These are phyloP conservation scores for Noctua janthina DNA, from an alignment of 2,888 invertebrate species.

Conservation along the genomic window DNA sequence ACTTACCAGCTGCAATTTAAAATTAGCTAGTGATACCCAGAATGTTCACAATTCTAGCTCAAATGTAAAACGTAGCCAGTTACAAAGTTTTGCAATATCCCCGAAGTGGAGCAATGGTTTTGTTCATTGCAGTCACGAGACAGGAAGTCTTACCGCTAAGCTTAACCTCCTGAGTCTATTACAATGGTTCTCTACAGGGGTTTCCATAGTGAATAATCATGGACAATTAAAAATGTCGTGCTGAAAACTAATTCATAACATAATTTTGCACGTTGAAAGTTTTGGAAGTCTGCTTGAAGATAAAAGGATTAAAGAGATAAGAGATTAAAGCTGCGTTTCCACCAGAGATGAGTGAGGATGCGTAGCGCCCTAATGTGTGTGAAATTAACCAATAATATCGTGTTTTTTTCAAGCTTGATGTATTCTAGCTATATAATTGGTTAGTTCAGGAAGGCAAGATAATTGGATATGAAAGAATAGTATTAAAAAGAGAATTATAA, in stretches of 20 bases:
- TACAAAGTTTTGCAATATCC: slow-evolving; percentile 40
- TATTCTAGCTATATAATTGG: too few relatives aligned
- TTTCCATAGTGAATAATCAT: slow-evolving; percentile 14
- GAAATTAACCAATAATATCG: too few relatives aligned
- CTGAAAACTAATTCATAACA: background rate
- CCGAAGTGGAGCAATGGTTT: slow-evolving; percentile 47
- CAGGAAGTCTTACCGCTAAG: slow-evolving; percentile 53
- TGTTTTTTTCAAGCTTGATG: too few relatives aligned
- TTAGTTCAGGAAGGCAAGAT: too few relatives aligned
- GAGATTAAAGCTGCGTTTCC: too few relatives aligned
- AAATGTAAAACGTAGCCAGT: slow-evolving; percentile 23
- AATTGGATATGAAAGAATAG: too few relatives aligned
- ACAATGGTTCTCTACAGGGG: slow-evolving; percentile 46
- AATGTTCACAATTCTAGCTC: slow-evolving; percentile 8
- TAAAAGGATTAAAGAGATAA: too few relatives aligned
- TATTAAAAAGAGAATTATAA: too few relatives aligned
- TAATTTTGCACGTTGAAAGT: background rate
- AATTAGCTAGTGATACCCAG: background rate
- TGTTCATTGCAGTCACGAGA: slow-evolving; percentile 41
- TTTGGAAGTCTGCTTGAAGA: too few relatives aligned
- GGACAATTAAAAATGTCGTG: slow-evolving; percentile 4
- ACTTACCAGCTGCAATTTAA: background rate
- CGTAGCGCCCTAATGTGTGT: too few relatives aligned
- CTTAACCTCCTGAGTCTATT: slow-evolving; percentile 34
- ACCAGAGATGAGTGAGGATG: too few relatives aligned